Percentiles rank a stretch among this genome's conserved stretches.
These are phyloP conservation scores for Hippocampus guttulatus DNA, from an alignment of 2,113 vertebrate genomes.

Conservation along the genomic window DNA sequence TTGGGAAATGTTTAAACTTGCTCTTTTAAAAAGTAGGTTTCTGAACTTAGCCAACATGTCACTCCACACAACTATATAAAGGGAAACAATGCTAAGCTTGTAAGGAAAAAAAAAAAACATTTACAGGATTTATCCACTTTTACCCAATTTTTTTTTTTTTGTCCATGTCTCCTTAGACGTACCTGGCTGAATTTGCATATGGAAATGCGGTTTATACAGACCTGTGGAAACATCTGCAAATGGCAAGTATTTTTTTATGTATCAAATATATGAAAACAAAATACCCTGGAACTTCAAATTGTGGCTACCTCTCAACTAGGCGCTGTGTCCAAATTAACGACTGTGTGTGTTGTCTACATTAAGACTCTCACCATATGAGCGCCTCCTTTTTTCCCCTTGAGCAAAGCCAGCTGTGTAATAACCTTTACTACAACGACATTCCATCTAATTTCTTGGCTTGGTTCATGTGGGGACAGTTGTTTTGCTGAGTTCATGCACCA, in stretches of 20 bases:
- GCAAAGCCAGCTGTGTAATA: too few relatives aligned
- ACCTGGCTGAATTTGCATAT: conserved; percentile 72
- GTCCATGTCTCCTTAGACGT: conserved; percentile 50
- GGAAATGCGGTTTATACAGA: conserved; percentile 77
- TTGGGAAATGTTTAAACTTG: too few relatives aligned
- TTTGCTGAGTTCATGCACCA: not conserved
- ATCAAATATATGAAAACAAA: not conserved
- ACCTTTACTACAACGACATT: too few relatives aligned
- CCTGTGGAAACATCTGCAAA: conserved; percentile 83
- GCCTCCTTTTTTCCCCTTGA: too few relatives aligned
- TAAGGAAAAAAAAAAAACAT: too few relatives aligned
- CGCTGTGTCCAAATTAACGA: not conserved
- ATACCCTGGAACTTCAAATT: not conserved
- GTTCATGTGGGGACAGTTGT: not conserved
- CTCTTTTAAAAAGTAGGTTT: too few relatives aligned
- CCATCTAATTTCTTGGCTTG: too few relatives aligned
- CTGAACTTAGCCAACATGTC: too few relatives aligned
- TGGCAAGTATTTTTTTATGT: conserved; percentile 45
- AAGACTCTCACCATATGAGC: not conserved
- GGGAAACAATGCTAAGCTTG: too few relatives aligned
- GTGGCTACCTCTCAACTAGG: not conserved
- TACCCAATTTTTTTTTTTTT: not conserved
- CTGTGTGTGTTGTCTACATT: not conserved
- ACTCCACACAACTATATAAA: too few relatives aligned
- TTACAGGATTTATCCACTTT: not conserved